Conservation (phyloP, 2,797 vertebrate genomes). For the Heteromormyrus szaboi region DNA sequence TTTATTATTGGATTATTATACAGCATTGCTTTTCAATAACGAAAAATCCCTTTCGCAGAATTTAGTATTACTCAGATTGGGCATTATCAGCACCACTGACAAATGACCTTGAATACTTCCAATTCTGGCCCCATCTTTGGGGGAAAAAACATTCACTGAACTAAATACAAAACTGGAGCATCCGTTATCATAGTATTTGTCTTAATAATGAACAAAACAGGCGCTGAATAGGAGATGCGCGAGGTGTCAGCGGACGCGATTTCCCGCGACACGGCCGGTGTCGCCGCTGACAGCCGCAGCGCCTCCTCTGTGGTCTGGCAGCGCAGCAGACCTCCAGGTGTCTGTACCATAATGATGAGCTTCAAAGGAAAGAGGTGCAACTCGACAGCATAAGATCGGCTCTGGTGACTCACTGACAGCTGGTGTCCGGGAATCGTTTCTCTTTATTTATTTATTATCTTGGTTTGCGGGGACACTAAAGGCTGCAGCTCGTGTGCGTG, state of each 20-base stretch:
- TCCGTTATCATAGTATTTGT: slow-evolving; percentile 1
- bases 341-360: slow-evolving; percentile 16
- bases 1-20: not conserved
- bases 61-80: not conserved
- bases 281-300: not conserved
- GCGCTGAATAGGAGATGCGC: not conserved
- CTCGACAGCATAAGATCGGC: slow-evolving; percentile 15
- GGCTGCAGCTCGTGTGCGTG: not conserved
- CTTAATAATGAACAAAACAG: not conserved
- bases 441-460: not conserved
- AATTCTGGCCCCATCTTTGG: not conserved
- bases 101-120: not conserved
- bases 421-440: slow-evolving; percentile 8
- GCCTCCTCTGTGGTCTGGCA: slow-evolving; percentile 1
- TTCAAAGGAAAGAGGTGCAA: slow-evolving; percentile 10
- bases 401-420: slow-evolving; percentile 18
- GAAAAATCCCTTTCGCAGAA: not conserved
- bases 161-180: not conserved
- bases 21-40: not conserved
- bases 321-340: slow-evolving; percentile 14
- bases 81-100: not conserved
- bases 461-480: not conserved
- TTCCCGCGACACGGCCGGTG: not conserved
- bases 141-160: not conserved
- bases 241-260: not conserved